Evolutionary conservation across 2,888 invertebrate species (phyloP).

Genomic region (Lordiphosa fenestrarum): DNA sequence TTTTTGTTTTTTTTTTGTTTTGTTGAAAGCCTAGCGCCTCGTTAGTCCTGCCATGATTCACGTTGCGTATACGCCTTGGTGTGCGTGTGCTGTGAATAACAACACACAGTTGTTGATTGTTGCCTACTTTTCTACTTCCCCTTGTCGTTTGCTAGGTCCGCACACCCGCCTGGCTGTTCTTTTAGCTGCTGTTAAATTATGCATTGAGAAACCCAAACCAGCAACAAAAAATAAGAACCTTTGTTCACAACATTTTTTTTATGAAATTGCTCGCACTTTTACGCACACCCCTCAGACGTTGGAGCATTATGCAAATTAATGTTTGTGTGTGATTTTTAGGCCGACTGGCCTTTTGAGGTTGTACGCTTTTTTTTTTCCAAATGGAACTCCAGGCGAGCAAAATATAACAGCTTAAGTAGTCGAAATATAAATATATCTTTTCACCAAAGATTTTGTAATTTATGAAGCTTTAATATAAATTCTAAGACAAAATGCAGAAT

Average conservation of each 20-base stretch:
- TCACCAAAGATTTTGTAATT: too few relatives aligned
- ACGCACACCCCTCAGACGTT: constrained; percentile 30
- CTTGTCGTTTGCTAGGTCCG: constrained; percentile 1
- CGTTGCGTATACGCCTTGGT: constrained; percentile 35
- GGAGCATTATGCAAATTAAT: constrained; percentile 68
- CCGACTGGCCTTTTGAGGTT: constrained; percentile 6
- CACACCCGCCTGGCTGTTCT: constrained; percentile 3
- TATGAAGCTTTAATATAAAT: too few relatives aligned
- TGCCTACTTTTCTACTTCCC: constrained; percentile 57
- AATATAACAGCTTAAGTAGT: too few relatives aligned
- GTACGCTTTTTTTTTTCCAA: constrained; percentile 5
- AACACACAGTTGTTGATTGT: constrained; percentile 69
- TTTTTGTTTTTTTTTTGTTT: background rate
- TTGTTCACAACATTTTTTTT: constrained; percentile 9
- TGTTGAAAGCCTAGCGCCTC: constrained; percentile 37
- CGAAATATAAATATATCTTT: too few relatives aligned
- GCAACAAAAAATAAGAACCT: constrained; percentile 17
- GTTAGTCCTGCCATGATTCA: constrained; percentile 46
- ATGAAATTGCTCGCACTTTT: constrained; percentile 25
- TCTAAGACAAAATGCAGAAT: too few relatives aligned
- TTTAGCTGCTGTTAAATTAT: constrained; percentile 66
- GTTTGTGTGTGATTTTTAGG: constrained; percentile 58
- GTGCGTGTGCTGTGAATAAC: constrained; percentile 68
- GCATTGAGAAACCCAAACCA: constrained; percentile 58
- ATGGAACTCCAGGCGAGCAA: too few relatives aligned